Percentiles rank a stretch among this genome's conserved stretches.
Conservation (phyloP, 2,113 vertebrate species). For the Hiodon alosoides region DNA sequence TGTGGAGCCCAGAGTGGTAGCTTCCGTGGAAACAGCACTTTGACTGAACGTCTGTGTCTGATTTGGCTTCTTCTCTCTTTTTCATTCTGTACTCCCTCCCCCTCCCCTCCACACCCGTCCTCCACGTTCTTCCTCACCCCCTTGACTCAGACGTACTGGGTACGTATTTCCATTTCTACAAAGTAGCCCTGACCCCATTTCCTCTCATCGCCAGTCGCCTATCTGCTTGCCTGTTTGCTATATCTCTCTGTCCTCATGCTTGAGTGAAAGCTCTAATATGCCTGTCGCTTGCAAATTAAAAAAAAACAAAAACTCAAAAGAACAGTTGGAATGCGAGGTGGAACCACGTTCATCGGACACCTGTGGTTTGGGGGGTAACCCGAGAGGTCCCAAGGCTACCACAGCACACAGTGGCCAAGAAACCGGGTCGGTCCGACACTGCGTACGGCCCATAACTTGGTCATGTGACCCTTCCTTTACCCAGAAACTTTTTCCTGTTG, state of each 20-base stretch:
- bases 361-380: conserved; percentile 9
- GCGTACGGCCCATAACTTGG: neutral
- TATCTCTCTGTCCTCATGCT: conserved; percentile 45
- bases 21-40: neutral
- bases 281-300: conserved; percentile 40
- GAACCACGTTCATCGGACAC: conserved; percentile 11
- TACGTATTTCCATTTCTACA: conserved; percentile 64
- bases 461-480: neutral
- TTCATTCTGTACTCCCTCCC: conserved; percentile 47
- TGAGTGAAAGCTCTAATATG: conserved; percentile 40
- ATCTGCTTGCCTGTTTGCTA: conserved; percentile 47
- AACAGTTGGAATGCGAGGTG: conserved; percentile 33
- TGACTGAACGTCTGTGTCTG: conserved; percentile 53
- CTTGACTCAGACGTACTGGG: conserved; percentile 78
- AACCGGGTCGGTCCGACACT: conserved; percentile 13
- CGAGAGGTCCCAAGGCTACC: conserved; percentile 5
- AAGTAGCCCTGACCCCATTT: conserved; percentile 19
- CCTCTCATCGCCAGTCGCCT: conserved; percentile 30
- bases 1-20: neutral
- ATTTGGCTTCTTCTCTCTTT: conserved; percentile 56
- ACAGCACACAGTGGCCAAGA: conserved; percentile 13
- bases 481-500: conserved; percentile 6
- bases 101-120: conserved; percentile 11
- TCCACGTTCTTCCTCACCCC: conserved; percentile 19
- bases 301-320: conserved; percentile 13